Evolutionary conservation across 1,140 invertebrate genomes (phyloP).

Genomic region (Drosophila paulistorum): DNA sequence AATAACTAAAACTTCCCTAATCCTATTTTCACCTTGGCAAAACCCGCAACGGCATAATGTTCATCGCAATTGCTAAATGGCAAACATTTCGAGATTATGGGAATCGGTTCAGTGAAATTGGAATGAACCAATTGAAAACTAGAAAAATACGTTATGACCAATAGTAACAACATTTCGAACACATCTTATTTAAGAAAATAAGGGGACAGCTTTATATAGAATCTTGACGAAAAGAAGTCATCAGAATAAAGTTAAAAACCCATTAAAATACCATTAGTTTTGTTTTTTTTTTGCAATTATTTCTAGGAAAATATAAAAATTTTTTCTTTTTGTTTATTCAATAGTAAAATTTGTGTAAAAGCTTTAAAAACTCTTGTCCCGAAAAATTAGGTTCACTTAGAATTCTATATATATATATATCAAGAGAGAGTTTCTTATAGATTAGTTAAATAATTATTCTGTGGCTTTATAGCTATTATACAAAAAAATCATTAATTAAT

Average conservation of each 20-base stretch:
- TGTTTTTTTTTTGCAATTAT: background rate
- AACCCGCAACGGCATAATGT: slow-evolving; percentile 41
- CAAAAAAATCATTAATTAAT: slow-evolving; percentile 8
- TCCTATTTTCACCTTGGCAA: slow-evolving; percentile 27
- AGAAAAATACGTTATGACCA: slow-evolving; percentile 26
- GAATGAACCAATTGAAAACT: slow-evolving; percentile 11
- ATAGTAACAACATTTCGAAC: slow-evolving; percentile 49
- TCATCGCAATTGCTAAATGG: slow-evolving; percentile 19
- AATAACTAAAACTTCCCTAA: background rate
- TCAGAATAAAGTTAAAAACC: slow-evolving; percentile 51
- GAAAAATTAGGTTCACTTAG: slow-evolving; percentile 31
- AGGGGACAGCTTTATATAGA: slow-evolving; percentile 31
- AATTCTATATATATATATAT: background rate
- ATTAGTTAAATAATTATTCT: slow-evolving; percentile 52
- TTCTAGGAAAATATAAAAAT: slow-evolving; percentile 79
- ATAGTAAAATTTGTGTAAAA: slow-evolving; percentile 68
- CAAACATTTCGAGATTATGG: background rate
- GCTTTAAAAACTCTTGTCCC: slow-evolving; percentile 65
- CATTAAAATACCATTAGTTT: slow-evolving; percentile 3
- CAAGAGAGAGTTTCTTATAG: background rate
- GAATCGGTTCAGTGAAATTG: background rate
- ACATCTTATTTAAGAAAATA: background rate
- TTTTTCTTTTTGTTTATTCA: slow-evolving; percentile 56
- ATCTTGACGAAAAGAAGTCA: slow-evolving; percentile 18
- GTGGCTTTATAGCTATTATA: slow-evolving; percentile 46